Evolutionary conservation across 2,797 vertebrate species (phyloP), one percentile per base, ranked within the genome.

Genomic region (Lepilemur ruficaudatus): DNA sequence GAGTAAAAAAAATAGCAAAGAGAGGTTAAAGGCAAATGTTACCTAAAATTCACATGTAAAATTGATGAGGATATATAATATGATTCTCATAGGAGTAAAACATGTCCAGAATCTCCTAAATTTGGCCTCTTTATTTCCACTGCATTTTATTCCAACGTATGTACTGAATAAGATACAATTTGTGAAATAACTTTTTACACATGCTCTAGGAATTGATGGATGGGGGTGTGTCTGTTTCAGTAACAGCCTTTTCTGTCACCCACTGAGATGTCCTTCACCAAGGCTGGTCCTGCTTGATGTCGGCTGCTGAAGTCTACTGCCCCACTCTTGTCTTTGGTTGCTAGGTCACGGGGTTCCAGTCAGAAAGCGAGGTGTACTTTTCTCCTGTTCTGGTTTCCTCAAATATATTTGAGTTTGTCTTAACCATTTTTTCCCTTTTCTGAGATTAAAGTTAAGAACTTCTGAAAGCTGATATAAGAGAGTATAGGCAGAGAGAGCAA

Each of bases 361-460:
- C 22, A 28, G 59, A 95, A 70, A n/a, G 32, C 4, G 32, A 0
- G 1, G 1, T 18, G 6, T n/a, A 35, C 12, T 52, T 87, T 86
- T 70, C 38, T 76, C 28, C 12, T 63, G 20, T 55, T 70, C 17
- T 38, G 67, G 2, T 78, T 67, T 38, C 22, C 7, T 13, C 35
- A 75, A 48, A 63, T 61, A 30, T 28, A 32, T 50, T 8, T 93
- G 35, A 75, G 11, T 14, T 83, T 67, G 22, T 32, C 81, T 59
- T 83, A 92, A 90, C 22, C 18, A 70, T 55, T 4, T 25, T 82
- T 80, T 50, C 28, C 25, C 14, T 67, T 35, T 28, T 86, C 30
- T 55, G n/a, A n/a, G 20, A 79, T 79, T 94, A 90, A 94, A 76
- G 55, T 72, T 78, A 75, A 79, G 8, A 57, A 65, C 22, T 23